A percentile compares a stretch with the other conserved stretches of the same genome.
Conservation (phyloP, 2,113 vertebrate genomes). For the Trachemys scripta region DNA sequence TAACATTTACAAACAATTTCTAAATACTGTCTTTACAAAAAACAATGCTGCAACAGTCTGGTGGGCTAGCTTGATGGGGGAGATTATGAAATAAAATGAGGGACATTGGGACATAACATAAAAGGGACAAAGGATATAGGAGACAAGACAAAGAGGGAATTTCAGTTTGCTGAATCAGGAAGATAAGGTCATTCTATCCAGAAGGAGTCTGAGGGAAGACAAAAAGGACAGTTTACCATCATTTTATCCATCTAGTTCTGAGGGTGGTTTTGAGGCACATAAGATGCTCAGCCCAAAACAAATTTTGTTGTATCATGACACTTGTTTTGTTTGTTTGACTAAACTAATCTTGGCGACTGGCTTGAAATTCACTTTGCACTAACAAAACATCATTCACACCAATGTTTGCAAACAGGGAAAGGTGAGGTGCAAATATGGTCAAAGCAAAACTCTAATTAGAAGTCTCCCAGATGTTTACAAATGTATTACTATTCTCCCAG, state of each 20-base stretch:
- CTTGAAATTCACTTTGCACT: neutral
- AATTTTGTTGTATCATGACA: neutral
- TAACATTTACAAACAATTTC: slow-evolving; percentile 46
- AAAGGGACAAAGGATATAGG: neutral
- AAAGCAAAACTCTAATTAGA: neutral
- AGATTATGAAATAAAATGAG: slow-evolving; percentile 32
- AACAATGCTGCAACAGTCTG: slow-evolving; percentile 14
- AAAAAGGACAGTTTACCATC: neutral
- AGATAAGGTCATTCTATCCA: neutral
- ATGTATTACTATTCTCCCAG: neutral
- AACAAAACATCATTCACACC: neutral
- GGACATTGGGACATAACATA: neutral
- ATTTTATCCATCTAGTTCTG: neutral
- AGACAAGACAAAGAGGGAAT: neutral
- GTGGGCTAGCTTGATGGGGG: neutral
- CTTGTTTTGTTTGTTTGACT: neutral
- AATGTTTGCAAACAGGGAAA: neutral
- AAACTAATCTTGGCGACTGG: neutral
- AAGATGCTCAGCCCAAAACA: neutral
- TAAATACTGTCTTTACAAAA: slow-evolving; percentile 28
- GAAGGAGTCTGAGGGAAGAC: neutral
- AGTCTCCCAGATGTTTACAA: neutral
- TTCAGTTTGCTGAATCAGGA: neutral
- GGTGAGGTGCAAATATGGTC: fast-evolving
- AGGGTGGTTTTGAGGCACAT: neutral